Conservation (phyloP, 2,888 invertebrate genomes). For the Cremastinae sp. region DNA sequence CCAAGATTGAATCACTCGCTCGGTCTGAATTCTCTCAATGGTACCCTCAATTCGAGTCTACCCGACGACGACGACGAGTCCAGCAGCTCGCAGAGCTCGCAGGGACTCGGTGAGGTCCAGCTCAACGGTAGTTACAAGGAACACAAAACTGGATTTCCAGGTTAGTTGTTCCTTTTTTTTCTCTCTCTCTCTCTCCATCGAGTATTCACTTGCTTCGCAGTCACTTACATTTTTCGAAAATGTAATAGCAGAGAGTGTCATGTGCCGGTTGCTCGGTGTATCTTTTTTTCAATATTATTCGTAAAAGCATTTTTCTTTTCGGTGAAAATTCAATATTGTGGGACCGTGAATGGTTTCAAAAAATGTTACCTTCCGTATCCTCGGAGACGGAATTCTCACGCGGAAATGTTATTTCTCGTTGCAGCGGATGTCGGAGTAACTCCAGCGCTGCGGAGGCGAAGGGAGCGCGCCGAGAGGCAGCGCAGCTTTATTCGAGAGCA, state of each 20-base stretch:
- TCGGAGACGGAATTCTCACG: background rate
- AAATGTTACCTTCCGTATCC: too few relatives aligned
- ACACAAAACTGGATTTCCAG: conserved; percentile 81
- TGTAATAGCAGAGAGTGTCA: too few relatives aligned
- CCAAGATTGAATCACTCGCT: conserved; percentile 76
- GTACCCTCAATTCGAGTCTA: conserved; percentile 74
- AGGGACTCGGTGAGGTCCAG: conserved; percentile 81
- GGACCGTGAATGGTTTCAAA: too few relatives aligned
- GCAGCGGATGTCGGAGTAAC: conserved; percentile 87
- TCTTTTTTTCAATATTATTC: too few relatives aligned
- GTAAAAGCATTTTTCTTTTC: background rate
- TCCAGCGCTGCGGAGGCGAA: conserved; percentile 89
- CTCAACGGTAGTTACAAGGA: conserved; percentile 84
- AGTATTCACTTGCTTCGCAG: too few relatives aligned
- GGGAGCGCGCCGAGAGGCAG: conserved; percentile 92
- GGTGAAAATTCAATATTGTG: background rate
- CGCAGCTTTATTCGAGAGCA: conserved; percentile 92
- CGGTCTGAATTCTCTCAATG: conserved; percentile 75
- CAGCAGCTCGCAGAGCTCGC: conserved; percentile 84
- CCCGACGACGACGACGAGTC: conserved; percentile 82
- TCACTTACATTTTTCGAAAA: too few relatives aligned
- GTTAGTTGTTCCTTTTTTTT: conserved; percentile 36
- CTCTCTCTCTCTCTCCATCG: too few relatives aligned
- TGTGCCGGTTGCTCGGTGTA: too few relatives aligned
- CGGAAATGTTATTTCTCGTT: conserved; percentile 53